Evolutionary conservation across 2,888 invertebrate genomes (phyloP).

Genomic region (Strigamia crassipes): DNA sequence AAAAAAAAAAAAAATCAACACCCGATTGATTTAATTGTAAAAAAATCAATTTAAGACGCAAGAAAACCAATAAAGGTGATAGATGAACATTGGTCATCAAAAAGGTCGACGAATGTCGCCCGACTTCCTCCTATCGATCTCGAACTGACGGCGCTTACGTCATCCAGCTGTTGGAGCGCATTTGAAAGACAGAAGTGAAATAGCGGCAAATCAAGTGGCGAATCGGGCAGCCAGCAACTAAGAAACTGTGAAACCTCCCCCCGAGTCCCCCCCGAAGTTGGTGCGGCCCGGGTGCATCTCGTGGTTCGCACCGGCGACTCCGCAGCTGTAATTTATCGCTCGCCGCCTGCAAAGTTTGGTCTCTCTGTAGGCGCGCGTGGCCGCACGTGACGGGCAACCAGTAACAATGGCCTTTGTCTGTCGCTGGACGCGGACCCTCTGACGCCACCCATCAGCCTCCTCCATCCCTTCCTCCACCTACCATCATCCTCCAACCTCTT

Average conservation of each 20-base stretch:
- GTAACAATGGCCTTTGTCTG: constrained; percentile 38
- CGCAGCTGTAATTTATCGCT: constrained; percentile 33
- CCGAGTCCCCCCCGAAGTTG: background rate
- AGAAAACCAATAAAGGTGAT: background rate
- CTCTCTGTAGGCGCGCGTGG: constrained; percentile 23
- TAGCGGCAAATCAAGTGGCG: no score
- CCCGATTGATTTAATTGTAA: background rate
- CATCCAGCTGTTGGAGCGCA: background rate
- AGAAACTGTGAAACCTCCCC: background rate
- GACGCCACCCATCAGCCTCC: constrained; percentile 28
- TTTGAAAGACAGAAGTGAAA: background rate
- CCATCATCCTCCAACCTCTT: constrained; percentile 34
- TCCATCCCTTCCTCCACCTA: constrained; percentile 6
- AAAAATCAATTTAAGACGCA: background rate
- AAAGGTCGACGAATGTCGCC: background rate
- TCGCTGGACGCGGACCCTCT: constrained; percentile 35
- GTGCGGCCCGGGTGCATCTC: constrained; percentile 6
- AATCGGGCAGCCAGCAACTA: background rate
- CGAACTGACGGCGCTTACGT: background rate
- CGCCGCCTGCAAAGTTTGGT: constrained; percentile 22
- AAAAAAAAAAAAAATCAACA: no score
- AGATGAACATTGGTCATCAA: background rate
- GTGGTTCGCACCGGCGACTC: constrained; percentile 21
- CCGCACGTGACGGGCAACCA: constrained; percentile 40
- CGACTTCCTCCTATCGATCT: constrained; percentile 16